phyloP scores from a whole-genome alignment of 30 jellyfish, hydroid and myxozoan genomes.

The Catostylus mosaicus region DNA sequence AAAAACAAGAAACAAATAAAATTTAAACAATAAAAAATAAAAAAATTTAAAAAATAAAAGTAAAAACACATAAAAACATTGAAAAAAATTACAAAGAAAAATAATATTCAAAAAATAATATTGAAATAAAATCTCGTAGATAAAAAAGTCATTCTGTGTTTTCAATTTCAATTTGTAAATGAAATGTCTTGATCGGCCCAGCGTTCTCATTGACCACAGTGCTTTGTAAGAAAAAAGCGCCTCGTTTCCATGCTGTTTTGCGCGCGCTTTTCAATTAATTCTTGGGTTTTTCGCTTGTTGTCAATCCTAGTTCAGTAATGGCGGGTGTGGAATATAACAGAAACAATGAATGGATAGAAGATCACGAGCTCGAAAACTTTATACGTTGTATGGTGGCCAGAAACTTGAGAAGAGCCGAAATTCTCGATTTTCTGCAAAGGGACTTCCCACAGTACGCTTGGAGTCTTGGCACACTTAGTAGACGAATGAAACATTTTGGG shows the following conservation, averaged over 20 bases:
- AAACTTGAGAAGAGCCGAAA: slow-evolving; percentile 30
- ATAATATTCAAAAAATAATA: too few relatives aligned
- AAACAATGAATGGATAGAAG: slow-evolving; percentile 9
- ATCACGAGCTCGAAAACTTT: neutral
- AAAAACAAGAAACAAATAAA: too few relatives aligned
- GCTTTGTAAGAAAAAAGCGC: neutral
- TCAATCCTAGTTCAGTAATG: neutral
- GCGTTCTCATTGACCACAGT: neutral
- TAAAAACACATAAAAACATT: too few relatives aligned
- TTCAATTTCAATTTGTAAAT: neutral
- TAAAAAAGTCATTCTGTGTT: too few relatives aligned
- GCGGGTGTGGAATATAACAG: neutral
- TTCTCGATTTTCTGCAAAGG: slow-evolving; percentile 39
- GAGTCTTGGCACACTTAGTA: slow-evolving; percentile 40
- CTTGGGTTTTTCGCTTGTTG: neutral
- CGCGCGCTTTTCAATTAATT: too few relatives aligned
- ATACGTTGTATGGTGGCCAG: neutral
- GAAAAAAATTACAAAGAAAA: too few relatives aligned
- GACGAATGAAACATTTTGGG: slow-evolving; percentile 51
- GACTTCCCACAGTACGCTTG: slow-evolving; percentile 43
- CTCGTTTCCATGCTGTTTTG: neutral
- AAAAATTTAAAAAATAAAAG: too few relatives aligned
- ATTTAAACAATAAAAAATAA: too few relatives aligned
- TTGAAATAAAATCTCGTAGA: too few relatives aligned
- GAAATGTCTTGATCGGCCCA: neutral